These are phyloP conservation scores for Hydractinia echinata DNA, from an alignment of 30 jellyfish, hydroid and myxozoan genomes.

Conservation along the genomic window DNA sequence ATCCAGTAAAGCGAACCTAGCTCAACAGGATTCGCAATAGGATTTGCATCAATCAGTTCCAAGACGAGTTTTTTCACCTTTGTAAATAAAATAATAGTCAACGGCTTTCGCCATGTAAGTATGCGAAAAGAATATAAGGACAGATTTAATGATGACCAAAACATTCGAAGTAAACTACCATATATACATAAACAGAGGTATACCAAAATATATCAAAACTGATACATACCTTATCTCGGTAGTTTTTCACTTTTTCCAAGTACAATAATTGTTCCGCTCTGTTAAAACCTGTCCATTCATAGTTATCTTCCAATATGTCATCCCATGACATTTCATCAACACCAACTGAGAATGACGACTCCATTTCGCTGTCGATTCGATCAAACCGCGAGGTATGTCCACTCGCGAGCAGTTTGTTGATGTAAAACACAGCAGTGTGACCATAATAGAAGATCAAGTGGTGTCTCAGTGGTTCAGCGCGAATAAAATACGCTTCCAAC, in stretches of 20 bases:
- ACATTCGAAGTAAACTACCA: neutral
- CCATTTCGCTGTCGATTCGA: constrained; percentile 17
- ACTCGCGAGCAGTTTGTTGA: constrained; percentile 35
- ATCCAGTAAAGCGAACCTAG: constrained; percentile 19
- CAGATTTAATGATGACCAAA: neutral
- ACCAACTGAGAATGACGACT: constrained; percentile 25
- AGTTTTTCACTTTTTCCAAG: constrained; percentile 10
- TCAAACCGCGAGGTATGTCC: neutral
- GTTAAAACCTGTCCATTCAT: constrained; percentile 22
- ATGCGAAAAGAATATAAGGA: neutral
- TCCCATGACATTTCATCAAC: constrained; percentile 46
- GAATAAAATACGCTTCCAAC: constrained; percentile 23
- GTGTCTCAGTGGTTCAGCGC: constrained; percentile 38
- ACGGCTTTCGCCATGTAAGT: neutral
- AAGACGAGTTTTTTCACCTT: neutral
- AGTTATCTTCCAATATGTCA: constrained; percentile 28
- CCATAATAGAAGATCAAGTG: constrained; percentile 35
- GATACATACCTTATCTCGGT: neutral
- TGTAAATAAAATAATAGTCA: too few species aligned
- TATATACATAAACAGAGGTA: neutral
- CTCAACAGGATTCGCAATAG: constrained; percentile 9
- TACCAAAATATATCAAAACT: neutral
- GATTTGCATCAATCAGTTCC: constrained; percentile 25
- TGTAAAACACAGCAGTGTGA: constrained; percentile 39
- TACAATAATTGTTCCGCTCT: neutral